Conservation (phyloP, 2,113 vertebrate genomes). For the Fulica atra region DNA sequence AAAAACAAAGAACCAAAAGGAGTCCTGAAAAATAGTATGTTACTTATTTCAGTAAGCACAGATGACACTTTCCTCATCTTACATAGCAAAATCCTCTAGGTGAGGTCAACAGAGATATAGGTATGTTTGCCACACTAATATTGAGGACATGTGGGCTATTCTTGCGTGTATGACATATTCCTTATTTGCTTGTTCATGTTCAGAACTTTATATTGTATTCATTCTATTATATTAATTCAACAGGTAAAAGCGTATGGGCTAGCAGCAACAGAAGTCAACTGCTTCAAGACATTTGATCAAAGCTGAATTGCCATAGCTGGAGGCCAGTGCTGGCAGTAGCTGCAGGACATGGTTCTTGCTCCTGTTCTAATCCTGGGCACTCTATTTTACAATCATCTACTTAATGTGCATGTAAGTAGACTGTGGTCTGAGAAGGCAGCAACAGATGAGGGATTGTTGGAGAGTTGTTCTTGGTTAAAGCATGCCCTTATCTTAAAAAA, state of each 20-base stretch:
- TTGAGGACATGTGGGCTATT: background rate
- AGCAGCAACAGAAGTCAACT: background rate
- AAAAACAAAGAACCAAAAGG: background rate
- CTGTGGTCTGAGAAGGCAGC: background rate
- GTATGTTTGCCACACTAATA: background rate
- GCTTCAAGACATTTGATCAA: background rate
- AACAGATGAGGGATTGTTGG: background rate
- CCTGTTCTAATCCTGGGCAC: background rate
- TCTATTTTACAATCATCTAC: background rate
- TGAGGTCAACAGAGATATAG: background rate
- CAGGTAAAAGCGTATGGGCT: background rate
- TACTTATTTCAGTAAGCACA: background rate
- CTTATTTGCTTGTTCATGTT: background rate
- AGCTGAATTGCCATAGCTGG: background rate
- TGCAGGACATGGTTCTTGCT: background rate
- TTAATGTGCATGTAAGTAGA: background rate
- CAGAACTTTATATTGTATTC: fast-evolving
- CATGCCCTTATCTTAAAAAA: background rate
- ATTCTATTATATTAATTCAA: background rate
- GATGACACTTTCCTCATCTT: background rate
- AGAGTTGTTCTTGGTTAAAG: background rate
- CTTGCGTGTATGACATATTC: background rate
- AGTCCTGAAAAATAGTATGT: background rate
- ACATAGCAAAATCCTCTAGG: background rate
- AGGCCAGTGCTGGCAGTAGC: background rate